Conservation (phyloP, 2,113 vertebrate genomes). For the Atractosteus spatula region DNA sequence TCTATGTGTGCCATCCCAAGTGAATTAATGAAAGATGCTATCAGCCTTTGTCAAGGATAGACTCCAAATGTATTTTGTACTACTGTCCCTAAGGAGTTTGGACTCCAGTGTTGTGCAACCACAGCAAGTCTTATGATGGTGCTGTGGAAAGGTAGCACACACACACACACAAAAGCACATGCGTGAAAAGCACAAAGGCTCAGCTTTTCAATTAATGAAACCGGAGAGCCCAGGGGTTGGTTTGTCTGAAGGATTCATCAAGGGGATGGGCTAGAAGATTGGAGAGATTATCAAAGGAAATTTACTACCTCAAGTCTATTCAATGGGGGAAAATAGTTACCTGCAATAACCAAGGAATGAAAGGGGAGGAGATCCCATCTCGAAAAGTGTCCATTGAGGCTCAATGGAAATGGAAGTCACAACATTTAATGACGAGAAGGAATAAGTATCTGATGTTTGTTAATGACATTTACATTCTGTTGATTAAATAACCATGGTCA, state of each 20-base stretch:
- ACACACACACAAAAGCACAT: conserved; percentile 8
- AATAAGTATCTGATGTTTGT: too few relatives aligned
- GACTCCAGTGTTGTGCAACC: conserved; percentile 22
- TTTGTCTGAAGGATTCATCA: conserved; percentile 27
- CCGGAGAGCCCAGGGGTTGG: conserved; percentile 22
- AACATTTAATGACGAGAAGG: too few relatives aligned
- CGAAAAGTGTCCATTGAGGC: too few relatives aligned
- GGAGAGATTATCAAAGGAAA: conserved; percentile 42
- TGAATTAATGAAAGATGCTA: conserved; percentile 6
- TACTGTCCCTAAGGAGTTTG: conserved; percentile 19
- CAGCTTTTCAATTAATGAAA: conserved; percentile 21
- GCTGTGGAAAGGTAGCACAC: conserved; percentile 16
- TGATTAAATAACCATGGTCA: too few relatives aligned
- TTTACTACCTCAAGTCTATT: conserved; percentile 19
- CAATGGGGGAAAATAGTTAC: neutral
- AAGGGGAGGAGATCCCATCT: too few relatives aligned
- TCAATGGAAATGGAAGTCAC: too few relatives aligned
- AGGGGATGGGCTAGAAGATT: conserved; percentile 28
- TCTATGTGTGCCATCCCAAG: neutral
- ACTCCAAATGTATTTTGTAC: conserved; percentile 9
- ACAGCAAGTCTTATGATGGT: conserved; percentile 35
- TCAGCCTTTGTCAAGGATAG: neutral
- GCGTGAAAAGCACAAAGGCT: neutral
- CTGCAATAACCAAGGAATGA: too few relatives aligned
- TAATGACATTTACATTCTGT: too few relatives aligned